A percentile compares a stretch with the other conserved stretches of the same genome.
phyloP scores from a whole-genome alignment of 1,140 invertebrate species.

The Meloidogyne floridensis region DNA sequence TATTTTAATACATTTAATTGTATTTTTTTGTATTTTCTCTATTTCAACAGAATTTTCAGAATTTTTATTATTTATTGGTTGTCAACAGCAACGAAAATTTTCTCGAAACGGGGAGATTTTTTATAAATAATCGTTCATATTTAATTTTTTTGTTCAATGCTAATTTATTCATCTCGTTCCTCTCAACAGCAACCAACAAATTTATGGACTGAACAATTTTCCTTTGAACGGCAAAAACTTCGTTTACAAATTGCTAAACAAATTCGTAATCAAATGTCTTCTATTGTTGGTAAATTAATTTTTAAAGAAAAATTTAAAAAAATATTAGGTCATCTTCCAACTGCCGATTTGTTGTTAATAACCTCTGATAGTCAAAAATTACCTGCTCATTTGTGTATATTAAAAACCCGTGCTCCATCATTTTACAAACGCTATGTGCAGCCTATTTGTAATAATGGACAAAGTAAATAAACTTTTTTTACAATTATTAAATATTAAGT shows the following conservation, averaged over 20 bases:
- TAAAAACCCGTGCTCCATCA: conserved; percentile 54
- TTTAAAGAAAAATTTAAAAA: conserved; percentile 20
- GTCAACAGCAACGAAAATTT: no score
- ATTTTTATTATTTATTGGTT: no score
- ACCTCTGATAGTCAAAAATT: conserved; percentile 62
- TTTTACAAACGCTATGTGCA: conserved; percentile 62
- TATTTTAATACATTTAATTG: no score
- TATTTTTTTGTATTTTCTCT: no score
- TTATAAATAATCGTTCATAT: neutral
- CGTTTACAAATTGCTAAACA: conserved; percentile 31
- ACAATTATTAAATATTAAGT: no score
- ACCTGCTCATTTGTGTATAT: conserved; percentile 60
- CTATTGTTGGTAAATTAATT: conserved; percentile 28
- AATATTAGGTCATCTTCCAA: conserved; percentile 34
- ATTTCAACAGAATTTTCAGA: no score
- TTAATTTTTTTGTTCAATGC: neutral
- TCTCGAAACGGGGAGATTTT: neutral
- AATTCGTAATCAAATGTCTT: conserved; percentile 26
- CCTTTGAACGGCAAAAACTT: conserved; percentile 29
- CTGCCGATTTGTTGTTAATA: conserved; percentile 58
- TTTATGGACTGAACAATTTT: conserved; percentile 32
- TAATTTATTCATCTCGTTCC: conserved; percentile 18
- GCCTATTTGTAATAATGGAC: conserved; percentile 52
- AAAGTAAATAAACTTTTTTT: neutral
- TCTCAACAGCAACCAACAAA: neutral